Evolutionary conservation across 1,140 invertebrate genomes (phyloP), one percentile per base, ranked within the genome.

Genomic region (Drosophila auraria): DNA sequence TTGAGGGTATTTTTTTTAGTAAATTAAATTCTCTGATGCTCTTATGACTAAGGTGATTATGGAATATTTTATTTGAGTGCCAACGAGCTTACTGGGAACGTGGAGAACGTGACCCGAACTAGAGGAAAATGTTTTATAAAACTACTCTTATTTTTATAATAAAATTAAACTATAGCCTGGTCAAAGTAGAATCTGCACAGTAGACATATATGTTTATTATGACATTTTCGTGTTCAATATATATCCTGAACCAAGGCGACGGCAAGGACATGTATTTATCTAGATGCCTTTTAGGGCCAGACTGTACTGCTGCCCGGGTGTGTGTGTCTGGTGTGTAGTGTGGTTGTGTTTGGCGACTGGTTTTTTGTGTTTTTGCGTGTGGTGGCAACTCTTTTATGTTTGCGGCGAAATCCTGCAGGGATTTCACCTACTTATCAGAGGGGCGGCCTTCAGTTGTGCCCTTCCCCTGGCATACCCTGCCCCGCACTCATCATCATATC

Each of bases 401-500:
- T 73, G 36, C 54, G 70, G 42, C 44, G 36, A 59, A 78, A 69
- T 75, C 64, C 58, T 73, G 58, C 25, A 62, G 47, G 56, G 56
- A 60, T 59, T 78, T 74, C 51, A 72, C 70, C 70, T 73, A 73
- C 70, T 73, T 73, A 73, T 73, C 70, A 33, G 38, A 53, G 49
- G 30, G 38, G 14, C 30, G 30, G 23, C 23, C 30, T 38, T 4
- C 60, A 50, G 2, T 12, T 45, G 20, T 11, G 7, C 38, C 36
- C 9, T 7, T 12, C 3, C 15, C 66, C 33, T 23, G 30, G 3
- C 2, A 14, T 42, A 25, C 40, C 30, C 40, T 38, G 40, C n/a
- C 27, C 47, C 27, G 45, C 51, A 57, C 58, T 53, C 65, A 76
- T 69, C 74, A 80, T 83, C 74, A 80, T 83, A 84, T 84, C 82